Percentiles rank a stretch among this genome's conserved stretches.
Conservation (phyloP, 92 coral and sea anemone genomes). For the Zoanthus solanderi region DNA sequence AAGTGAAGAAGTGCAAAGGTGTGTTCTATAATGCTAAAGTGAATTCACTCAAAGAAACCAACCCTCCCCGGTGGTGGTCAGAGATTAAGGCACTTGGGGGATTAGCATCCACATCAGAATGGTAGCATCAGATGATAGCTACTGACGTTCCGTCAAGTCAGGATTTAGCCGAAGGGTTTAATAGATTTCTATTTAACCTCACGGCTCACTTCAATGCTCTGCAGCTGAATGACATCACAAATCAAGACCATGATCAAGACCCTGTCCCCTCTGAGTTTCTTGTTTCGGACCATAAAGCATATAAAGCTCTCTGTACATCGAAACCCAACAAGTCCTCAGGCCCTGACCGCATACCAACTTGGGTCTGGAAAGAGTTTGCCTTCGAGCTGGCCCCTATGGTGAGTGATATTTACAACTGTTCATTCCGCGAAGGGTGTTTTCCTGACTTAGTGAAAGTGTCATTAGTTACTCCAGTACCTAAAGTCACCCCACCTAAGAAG, state of each 20-base stretch:
- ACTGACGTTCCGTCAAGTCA: not conserved
- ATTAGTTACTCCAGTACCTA: not conserved
- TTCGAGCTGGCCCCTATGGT: too few relatives aligned
- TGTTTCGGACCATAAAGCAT: not conserved
- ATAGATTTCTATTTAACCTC: conserved; percentile 1
- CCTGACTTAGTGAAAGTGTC: not conserved
- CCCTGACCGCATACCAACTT: too few relatives aligned
- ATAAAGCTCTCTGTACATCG: not conserved
- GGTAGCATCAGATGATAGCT: conserved; percentile 30
- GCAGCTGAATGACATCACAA: not conserved
- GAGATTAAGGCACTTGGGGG: conserved; percentile 1
- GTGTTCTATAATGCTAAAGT: not conserved
- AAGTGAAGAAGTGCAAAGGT: conserved; percentile 5
- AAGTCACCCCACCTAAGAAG: too few relatives aligned
- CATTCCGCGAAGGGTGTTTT: conserved; percentile 6
- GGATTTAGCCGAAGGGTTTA: not conserved
- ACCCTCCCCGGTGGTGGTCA: too few relatives aligned
- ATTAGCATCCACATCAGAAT: not conserved
- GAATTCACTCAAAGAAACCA: conserved; percentile 14
- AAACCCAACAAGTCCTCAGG: too few relatives aligned
- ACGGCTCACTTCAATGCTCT: not conserved
- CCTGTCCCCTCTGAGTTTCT: not conserved
- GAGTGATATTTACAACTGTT: not conserved
- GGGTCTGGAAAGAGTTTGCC: too few relatives aligned
- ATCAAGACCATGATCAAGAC: not conserved